phyloP scores from a whole-genome alignment of 2,888 invertebrate species.

The Latrodectus hesperus region DNA sequence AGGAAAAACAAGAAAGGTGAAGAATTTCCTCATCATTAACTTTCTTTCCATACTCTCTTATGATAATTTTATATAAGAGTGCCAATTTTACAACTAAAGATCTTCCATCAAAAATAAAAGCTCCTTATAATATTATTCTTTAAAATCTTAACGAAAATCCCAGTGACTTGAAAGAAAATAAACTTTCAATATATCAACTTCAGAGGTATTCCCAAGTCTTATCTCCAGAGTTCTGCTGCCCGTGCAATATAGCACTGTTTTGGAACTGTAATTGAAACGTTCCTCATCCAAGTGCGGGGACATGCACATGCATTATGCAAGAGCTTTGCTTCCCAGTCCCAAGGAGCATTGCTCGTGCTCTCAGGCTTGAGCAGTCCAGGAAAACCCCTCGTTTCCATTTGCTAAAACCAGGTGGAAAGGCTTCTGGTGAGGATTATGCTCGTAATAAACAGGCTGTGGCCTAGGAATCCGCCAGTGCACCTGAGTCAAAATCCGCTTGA shows the following conservation, averaged over 20 bases:
- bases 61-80: too few relatives aligned
- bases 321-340: slow-evolving; percentile 6
- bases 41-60: too few relatives aligned
- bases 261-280: slow-evolving; percentile 49
- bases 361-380: slow-evolving; percentile 8
- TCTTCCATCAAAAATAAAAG: too few relatives aligned
- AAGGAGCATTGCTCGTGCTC: not conserved
- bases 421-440: slow-evolving; percentile 27
- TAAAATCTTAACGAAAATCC: too few relatives aligned
- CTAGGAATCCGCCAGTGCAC: slow-evolving; percentile 21
- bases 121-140: too few relatives aligned
- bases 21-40: too few relatives aligned
- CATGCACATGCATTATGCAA: slow-evolving; percentile 48
- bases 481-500: slow-evolving; percentile 28
- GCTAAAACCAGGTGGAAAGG: slow-evolving; percentile 19
- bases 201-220: not conserved
- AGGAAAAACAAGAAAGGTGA: too few relatives aligned
- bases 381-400: slow-evolving; percentile 26
- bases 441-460: slow-evolving; percentile 57
- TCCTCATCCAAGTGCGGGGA: not conserved
- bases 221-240: not conserved
- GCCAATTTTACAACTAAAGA: too few relatives aligned
- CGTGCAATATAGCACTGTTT: slow-evolving; percentile 7
- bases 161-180: not conserved
- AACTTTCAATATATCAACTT: not conserved